A percentile compares a stretch with the other conserved stretches of the same genome.
Conservation (phyloP, 1,140 invertebrate genomes). For the Zaprionus gabonicus region DNA sequence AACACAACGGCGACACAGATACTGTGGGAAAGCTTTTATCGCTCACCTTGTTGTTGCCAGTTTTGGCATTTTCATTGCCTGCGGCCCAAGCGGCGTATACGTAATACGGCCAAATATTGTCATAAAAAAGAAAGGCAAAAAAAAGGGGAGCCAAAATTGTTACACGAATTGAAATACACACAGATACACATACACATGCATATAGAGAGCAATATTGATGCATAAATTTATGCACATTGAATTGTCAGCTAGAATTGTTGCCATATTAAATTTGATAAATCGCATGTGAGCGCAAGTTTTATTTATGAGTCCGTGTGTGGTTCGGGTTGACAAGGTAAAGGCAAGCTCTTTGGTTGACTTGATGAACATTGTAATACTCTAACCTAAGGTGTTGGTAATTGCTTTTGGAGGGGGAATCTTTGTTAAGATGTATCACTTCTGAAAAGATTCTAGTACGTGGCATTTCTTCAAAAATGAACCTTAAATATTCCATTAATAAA, state of each 20-base stretch:
- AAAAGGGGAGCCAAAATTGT: constrained; percentile 21
- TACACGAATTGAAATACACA: constrained; percentile 32
- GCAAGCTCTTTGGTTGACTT: background rate
- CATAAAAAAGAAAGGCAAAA: constrained; percentile 26
- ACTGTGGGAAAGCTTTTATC: constrained; percentile 71
- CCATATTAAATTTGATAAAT: constrained; percentile 65
- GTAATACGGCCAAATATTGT: constrained; percentile 51
- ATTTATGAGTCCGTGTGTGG: constrained; percentile 40
- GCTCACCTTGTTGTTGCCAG: constrained; percentile 55
- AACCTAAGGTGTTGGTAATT: background rate
- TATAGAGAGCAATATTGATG: constrained; percentile 21
- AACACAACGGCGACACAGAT: constrained; percentile 13
- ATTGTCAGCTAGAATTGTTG: constrained; percentile 65
- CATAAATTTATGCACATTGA: constrained; percentile 58
- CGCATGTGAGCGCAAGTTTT: constrained; percentile 52
- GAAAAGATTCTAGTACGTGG: too few relatives aligned
- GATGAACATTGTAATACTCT: background rate
- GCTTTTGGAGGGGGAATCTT: too few relatives aligned
- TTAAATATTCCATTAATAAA: too few relatives aligned
- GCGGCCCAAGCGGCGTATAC: constrained; percentile 52
- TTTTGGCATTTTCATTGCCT: constrained; percentile 43
- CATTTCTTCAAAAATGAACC: too few relatives aligned
- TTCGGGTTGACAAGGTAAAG: background rate
- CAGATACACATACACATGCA: background rate
- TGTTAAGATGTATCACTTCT: too few relatives aligned